These are phyloP conservation scores for Tethea ocularis DNA, from an alignment of 2,888 invertebrate species.

Conservation along the genomic window DNA sequence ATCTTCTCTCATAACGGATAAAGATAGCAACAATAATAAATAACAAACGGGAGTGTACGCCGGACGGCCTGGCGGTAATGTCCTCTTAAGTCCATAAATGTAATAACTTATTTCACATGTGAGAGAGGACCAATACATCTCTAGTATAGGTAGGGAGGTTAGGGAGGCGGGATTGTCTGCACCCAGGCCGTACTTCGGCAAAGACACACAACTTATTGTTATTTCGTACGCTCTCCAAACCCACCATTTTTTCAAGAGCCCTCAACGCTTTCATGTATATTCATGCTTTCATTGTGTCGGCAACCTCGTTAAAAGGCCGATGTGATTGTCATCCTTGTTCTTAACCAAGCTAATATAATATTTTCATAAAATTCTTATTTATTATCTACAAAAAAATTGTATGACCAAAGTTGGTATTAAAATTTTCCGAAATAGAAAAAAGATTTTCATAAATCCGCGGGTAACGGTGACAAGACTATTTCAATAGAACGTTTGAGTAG, in stretches of 20 bases:
- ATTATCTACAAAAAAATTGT: too few relatives aligned
- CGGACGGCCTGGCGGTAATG: too few relatives aligned
- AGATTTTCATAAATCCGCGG: neutral
- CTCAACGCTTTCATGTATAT: neutral
- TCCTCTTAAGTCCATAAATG: neutral
- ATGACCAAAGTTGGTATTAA: too few relatives aligned
- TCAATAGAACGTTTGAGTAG: neutral
- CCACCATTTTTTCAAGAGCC: conserved; percentile 2
- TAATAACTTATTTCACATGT: neutral
- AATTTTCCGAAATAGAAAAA: neutral
- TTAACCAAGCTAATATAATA: neutral
- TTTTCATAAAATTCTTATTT: neutral
- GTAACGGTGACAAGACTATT: neutral
- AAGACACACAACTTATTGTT: conserved; percentile 28
- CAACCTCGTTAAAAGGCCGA: neutral
- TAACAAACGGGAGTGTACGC: too few relatives aligned
- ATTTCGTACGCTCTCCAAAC: conserved; percentile 25
- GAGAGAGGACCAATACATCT: neutral
- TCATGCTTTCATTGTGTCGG: neutral
- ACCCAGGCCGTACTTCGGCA: conserved; percentile 13
- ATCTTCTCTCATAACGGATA: too few relatives aligned
- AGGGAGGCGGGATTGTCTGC: neutral
- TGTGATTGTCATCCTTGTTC: neutral
- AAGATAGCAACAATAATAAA: too few relatives aligned
- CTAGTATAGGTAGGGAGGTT: neutral